Evolutionary conservation across 2,888 invertebrate species (phyloP), one percentile per base, ranked within the genome.

Genomic region (Cylindroiulus punctatus): DNA sequence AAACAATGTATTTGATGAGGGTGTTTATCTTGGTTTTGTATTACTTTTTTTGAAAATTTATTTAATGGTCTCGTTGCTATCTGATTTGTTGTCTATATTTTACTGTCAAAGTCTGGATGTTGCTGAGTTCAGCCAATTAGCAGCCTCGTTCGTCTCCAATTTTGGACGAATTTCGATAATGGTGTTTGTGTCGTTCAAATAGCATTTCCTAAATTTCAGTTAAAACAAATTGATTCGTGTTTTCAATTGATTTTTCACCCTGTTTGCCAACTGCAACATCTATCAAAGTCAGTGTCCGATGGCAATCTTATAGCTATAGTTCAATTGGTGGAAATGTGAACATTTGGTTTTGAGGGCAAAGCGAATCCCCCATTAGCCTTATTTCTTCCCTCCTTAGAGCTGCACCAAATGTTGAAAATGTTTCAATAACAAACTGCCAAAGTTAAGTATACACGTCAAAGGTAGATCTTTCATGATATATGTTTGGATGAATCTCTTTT

Each of bases 361-460:
- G n/a, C 17, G 22, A 57, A 57, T 22, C 57, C 57, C 57, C 57
- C 57, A 57, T 57, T 57, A 57, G 57, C 57, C n/a, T 57, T 19
- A n/a, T 22, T 57, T 57, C 57, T 57, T 47, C 47, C 57, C 57
- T n/a, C 57, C 57, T 57, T 57, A n/a, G n/a, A 57, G 57, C n/a
- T 57, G n/a, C n/a, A 57, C 57, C 57, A 47, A 47, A 47, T 47
- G 47, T 47, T 47, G 57, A 57, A 57, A 57, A 57, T 57, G 57
- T 57, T 57, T 57, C 57, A 57, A 57, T 57, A 57, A 57, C 57
- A 57, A 57, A 57, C 57, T 57, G 57, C 57, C 57, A 57, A 57
- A 57, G 57, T n/a, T 57, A 57, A 57, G 57, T 57, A 57, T 57
- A 57, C 57, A 57, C 57, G 57, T 57, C 57, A 57, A 57, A 57